Evolutionary conservation across 2,113 vertebrate species (phyloP).

Genomic region (Geococcyx californianus): DNA sequence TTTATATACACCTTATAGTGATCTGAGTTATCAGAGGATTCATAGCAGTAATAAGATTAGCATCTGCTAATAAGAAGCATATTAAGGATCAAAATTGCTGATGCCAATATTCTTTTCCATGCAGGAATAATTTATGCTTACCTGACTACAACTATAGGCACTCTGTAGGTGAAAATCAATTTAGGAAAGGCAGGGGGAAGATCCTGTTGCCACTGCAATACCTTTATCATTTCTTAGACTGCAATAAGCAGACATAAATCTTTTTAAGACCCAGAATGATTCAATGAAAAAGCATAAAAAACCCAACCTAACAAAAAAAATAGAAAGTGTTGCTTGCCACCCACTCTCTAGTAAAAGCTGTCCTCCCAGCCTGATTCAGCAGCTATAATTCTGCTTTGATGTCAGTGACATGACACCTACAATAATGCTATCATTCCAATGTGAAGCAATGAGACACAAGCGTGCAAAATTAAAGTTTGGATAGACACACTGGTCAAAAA

Average conservation of each 20-base stretch:
- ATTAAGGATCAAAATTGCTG: neutral
- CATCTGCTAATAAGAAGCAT: neutral
- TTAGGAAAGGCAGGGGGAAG: neutral
- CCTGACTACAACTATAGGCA: neutral
- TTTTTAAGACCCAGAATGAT: neutral
- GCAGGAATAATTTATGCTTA: neutral
- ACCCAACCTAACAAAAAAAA: neutral
- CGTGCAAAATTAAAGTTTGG: neutral
- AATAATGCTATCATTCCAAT: neutral
- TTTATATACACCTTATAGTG: neutral
- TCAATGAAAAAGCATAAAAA: neutral
- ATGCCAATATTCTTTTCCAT: neutral
- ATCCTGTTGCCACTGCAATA: neutral
- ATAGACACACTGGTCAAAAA: neutral
- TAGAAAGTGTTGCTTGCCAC: neutral
- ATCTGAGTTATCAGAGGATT: neutral
- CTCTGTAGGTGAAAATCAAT: neutral
- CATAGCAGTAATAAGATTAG: neutral
- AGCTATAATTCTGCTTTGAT: neutral
- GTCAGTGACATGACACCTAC: neutral
- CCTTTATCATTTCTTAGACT: neutral
- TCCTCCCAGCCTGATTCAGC: neutral
- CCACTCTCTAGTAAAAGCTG: neutral
- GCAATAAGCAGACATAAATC: neutral
- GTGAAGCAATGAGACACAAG: neutral